phyloP scores from a whole-genome alignment of 35 echinoderm and acorn worm species.

The Ophiothrix spiculata region DNA sequence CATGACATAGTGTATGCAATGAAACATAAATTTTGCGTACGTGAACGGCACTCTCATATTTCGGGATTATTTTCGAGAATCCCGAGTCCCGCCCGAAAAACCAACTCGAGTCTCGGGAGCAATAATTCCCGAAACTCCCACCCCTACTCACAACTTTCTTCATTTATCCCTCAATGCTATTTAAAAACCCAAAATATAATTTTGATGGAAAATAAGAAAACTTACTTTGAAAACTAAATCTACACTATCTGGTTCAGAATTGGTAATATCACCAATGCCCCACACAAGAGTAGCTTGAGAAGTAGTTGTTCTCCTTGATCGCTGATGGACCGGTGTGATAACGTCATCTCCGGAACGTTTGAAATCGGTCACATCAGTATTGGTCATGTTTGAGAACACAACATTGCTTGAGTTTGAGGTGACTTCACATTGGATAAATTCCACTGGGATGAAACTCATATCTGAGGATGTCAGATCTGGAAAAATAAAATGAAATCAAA shows the following conservation, averaged over 20 bases:
- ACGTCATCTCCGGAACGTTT: not conserved
- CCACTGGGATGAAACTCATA: not conserved
- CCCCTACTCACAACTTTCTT: too few species aligned
- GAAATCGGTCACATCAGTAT: conserved; percentile 13
- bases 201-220: too few species aligned
- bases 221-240: conserved; percentile 6
- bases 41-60: too few species aligned
- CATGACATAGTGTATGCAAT: too few species aligned
- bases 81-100: too few species aligned
- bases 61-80: too few species aligned
- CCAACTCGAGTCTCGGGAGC: too few species aligned
- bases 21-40: too few species aligned
- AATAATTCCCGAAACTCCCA: too few species aligned
- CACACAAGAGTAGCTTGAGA: conserved; percentile 4
- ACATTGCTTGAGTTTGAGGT: not conserved
- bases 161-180: too few species aligned
- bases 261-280: conserved; percentile 14
- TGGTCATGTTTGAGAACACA: conserved; percentile 11
- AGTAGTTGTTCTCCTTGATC: not conserved
- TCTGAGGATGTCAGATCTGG: not conserved
- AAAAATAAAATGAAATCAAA: too few species aligned
- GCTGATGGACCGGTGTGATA: not conserved
- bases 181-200: too few species aligned
- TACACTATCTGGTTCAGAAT: not conserved
- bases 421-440: conserved; percentile 5